Percentiles rank a stretch among this genome's conserved stretches.
These are phyloP conservation scores for Xestobium rufovillosum DNA, from an alignment of 2,888 invertebrate genomes.

Conservation along the genomic window DNA sequence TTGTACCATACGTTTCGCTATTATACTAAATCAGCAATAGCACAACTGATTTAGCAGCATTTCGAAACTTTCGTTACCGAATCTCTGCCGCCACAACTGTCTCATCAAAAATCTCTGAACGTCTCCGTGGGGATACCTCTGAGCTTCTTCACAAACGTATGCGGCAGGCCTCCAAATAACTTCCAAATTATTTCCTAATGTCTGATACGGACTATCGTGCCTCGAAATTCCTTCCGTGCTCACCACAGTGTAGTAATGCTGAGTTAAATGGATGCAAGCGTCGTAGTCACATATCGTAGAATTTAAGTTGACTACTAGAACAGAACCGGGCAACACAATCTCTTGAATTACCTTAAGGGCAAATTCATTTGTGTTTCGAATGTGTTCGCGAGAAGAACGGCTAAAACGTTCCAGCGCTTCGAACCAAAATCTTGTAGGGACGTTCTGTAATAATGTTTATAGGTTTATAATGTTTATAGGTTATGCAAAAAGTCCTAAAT, in stretches of 20 bases:
- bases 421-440: constrained; percentile 35
- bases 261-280: constrained; percentile 23
- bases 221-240: constrained; percentile 26
- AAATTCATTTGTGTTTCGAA: constrained; percentile 17
- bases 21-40: too few relatives aligned
- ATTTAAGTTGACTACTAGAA: constrained; percentile 35
- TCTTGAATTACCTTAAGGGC: constrained; percentile 25
- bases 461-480: neutral
- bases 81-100: constrained; percentile 39
- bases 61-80: constrained; percentile 27
- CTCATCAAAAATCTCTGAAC: constrained; percentile 34
- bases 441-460: constrained; percentile 26
- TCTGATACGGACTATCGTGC: constrained; percentile 25
- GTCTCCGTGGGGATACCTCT: constrained; percentile 35
- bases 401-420: constrained; percentile 28
- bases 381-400: constrained; percentile 16
- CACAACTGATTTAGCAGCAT: constrained; percentile 25
- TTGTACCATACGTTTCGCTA: too few relatives aligned
- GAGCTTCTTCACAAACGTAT: constrained; percentile 51
- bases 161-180: constrained; percentile 60
- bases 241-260: constrained; percentile 27
- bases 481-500: neutral
- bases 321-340: constrained; percentile 38
- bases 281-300: constrained; percentile 27
- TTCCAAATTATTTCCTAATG: constrained; percentile 41